Base-by-base conservation (phyloP, 2,888 invertebrate genomes). In the Chrysolina haemoptera region DNA sequence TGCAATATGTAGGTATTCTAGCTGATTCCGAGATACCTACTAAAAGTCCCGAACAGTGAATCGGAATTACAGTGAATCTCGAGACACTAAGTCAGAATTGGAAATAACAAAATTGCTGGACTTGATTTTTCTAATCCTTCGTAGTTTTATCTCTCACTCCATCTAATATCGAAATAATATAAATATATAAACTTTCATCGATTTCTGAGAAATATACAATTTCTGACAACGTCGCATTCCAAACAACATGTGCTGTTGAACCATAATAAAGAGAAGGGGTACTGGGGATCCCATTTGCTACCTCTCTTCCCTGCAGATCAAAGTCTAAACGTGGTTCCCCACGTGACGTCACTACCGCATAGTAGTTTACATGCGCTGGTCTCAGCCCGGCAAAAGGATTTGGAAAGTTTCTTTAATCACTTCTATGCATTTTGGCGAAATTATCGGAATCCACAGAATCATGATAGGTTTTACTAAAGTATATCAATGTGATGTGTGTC, bases 391-490 rank as follows among this genome's bases (percentile, higher is more conserved):
- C 78, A 78, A 77, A 63, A 77, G 68, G 74, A 77, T 78, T 80
- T 79, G 81, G 78, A 76, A 81, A 81, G 80, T 78, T 78, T 72
- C 20, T 78, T 80, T 80, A 80, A 79, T 81, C 81, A 81, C 63
- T 76, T 78, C 78, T 41, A 48, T 64, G 70, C 76, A 77, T 78
- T 79, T 80, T 76, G 74, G 74, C 78, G 53, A 74, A 78, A 78
- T 81, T 79, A 71, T 69, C 50, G 73, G 78, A 78, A 77, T 72
- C 62, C 35, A 65, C 50, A 63, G 59, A 68, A 68, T 75, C 74
- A 73, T 62, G 66, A 77, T 77, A 75, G 53, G 68, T 74, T 63
- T 68, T 27, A 14, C 20, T 18, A 41, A 62, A 69, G 66, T 76
- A 76, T 78, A 76, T 78, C 71, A 73, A 70, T 76, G 78, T 72